A percentile compares a stretch with the other conserved stretches of the same genome.
Conservation (phyloP, 2,888 invertebrate genomes). For the Mechanitis mazaeus region DNA sequence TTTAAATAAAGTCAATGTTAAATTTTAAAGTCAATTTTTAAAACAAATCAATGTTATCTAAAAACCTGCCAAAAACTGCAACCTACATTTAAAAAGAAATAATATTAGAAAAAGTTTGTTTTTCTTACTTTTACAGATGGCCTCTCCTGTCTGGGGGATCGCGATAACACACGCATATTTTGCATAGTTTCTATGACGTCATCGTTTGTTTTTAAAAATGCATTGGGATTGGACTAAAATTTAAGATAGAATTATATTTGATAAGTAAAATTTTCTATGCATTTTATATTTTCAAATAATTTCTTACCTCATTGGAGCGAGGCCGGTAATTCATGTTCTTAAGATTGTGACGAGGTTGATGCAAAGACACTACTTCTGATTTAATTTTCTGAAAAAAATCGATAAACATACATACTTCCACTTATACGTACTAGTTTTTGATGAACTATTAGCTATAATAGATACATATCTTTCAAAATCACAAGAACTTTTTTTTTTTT, state of each 20-base stretch:
- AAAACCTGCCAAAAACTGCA: no score
- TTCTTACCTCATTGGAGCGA: conserved; percentile 35
- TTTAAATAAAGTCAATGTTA: no score
- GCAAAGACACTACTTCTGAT: conserved; percentile 25
- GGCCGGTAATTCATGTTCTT: conserved; percentile 25
- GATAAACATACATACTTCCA: no score
- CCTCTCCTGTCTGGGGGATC: conserved; percentile 33
- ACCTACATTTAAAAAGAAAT: not conserved
- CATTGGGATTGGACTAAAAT: conserved; percentile 44
- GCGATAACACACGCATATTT: conserved; percentile 19
- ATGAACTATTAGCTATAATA: no score
- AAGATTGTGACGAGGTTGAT: conserved; percentile 27
- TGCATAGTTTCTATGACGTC: conserved; percentile 29
- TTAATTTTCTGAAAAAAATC: conserved; percentile 16
- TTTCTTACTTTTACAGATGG: conserved; percentile 15
- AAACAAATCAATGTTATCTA: no score
- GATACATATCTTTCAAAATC: no score
- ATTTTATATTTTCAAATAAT: not conserved
- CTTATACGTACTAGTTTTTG: no score
- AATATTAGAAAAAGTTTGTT: no score
- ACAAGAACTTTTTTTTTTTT: no score
- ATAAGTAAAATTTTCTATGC: no score
- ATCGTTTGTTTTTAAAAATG: conserved; percentile 44
- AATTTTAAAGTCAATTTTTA: no score
- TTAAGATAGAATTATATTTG: not conserved